Base-by-base conservation (phyloP, 1,140 invertebrate genomes). In the Hypothenemus hampei region DNA sequence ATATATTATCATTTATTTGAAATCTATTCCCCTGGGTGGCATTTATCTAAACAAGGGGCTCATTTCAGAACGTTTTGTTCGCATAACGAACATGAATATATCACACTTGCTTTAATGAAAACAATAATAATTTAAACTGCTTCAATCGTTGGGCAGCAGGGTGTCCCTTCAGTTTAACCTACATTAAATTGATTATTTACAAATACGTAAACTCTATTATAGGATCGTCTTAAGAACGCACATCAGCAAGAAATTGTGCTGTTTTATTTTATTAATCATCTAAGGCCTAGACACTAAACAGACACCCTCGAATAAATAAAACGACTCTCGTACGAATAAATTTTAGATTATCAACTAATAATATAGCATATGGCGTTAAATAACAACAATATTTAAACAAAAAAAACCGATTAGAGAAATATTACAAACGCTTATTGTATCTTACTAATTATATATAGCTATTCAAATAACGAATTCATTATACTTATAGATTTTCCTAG, bases 71-170 rank as follows among this genome's bases (percentile, higher is more conserved):
- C 33, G 45, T 31, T 35, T 35, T 31, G 29, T n/a, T n/a, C n/a
- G 29, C 45, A 31, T 36, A 48, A 15, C 35, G 45, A 31, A 48
- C 45, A 48, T 35, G 45, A 48, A 48, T 48, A 48, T 48, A n/a
- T n/a, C 45, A 48, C 45, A 48, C 45, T 48, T 48, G 45, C 45
- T 48, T 48, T 48, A 48, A 48, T 20, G 22, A 20, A 43, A 43
- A 20, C 22, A 7, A 48, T 15, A 21, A 36, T 48, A n/a, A 35
- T 13, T 48, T 35, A 46, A 31, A n/a, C 13, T 18, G 11, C 7
- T 22, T 15, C 24, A 13, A 18, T 33, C 22, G 11, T 29, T 31
- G 4, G 7, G 44, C 26, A 3, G 10, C 20, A 7, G 10, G 21
- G 15, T 22, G 11, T 10, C 18, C 22, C 8, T 11, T 20, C 40